Evolutionary conservation across 2,888 invertebrate species (phyloP).

Genomic region (Galeopsomyia nigrocyanea): DNA sequence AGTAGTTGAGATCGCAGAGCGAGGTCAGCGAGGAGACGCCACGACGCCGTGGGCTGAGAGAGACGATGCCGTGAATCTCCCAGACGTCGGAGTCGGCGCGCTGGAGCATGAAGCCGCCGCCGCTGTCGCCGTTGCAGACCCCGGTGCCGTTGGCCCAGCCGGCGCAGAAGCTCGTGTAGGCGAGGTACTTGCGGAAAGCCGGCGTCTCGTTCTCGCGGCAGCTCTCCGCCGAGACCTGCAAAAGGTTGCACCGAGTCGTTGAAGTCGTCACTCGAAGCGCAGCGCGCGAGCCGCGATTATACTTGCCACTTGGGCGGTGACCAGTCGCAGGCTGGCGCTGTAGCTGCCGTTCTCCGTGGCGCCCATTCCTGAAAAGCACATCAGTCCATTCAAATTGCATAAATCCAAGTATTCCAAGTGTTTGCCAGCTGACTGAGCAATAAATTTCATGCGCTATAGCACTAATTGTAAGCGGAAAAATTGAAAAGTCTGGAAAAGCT

Average conservation of each 20-base stretch:
- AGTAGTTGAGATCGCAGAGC: conserved; percentile 68
- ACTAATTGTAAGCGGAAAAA: neutral
- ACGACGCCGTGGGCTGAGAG: conserved; percentile 67
- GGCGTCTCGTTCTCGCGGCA: conserved; percentile 70
- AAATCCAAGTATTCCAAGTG: no score
- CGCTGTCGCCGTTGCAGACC: conserved; percentile 77
- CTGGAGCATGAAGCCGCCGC: conserved; percentile 71
- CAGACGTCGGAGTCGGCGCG: conserved; percentile 58
- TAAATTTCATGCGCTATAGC: conserved; percentile 1
- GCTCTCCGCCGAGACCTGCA: conserved; percentile 69
- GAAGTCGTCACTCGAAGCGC: no score
- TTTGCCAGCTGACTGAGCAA: no score
- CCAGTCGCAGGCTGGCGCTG: conserved; percentile 70
- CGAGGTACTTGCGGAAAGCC: conserved; percentile 72
- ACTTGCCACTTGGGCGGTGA: conserved; percentile 71
- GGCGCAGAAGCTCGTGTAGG: conserved; percentile 76
- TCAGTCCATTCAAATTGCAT: no score
- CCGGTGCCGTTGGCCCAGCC: conserved; percentile 74
- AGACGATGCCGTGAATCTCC: conserved; percentile 70
- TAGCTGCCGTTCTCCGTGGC: conserved; percentile 72
- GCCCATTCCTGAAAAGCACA: conserved; percentile 73
- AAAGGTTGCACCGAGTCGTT: no score
- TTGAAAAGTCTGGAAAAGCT: conserved; percentile 4
- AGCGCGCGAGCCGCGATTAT: no score
- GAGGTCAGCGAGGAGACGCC: no score